Evolutionary conservation across 2,797 vertebrate genomes (phyloP).

Genomic region (Enteromius radiatus): DNA sequence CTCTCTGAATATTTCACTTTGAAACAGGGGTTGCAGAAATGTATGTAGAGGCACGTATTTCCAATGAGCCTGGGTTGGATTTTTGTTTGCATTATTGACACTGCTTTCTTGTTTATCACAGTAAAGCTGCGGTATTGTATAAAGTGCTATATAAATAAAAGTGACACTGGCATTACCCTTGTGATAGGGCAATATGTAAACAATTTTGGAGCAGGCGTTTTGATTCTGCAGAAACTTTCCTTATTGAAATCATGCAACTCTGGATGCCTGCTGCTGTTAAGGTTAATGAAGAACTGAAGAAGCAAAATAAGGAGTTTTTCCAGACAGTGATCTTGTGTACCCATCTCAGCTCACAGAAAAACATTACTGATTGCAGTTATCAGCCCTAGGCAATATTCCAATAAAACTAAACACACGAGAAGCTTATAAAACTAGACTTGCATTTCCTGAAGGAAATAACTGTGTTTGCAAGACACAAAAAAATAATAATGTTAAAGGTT

Average conservation of each 20-base stretch:
- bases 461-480: not conserved
- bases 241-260: not conserved
- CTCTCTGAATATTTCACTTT: no score
- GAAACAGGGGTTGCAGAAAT: no score
- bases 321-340: not conserved
- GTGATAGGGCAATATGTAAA: not conserved
- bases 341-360: not conserved
- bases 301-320: not conserved
- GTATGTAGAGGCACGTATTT: no score
- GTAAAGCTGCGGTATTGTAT: not conserved
- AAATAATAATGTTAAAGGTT: not conserved
- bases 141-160: not conserved
- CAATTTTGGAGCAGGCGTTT: not conserved
- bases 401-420: not conserved
- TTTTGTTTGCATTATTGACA: not conserved
- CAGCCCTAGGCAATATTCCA: not conserved
- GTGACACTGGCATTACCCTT: not conserved
- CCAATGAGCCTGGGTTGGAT: no score
- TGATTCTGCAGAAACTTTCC: not conserved
- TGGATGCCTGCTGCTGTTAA: not conserved
- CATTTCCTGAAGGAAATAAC: not conserved
- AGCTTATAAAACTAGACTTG: not conserved
- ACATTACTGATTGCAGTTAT: slow-evolving; percentile 1
- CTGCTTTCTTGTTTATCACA: not conserved
- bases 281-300: slow-evolving; percentile 6